Evolutionary conservation across 2,797 vertebrate species (phyloP), one percentile per base, ranked within the genome.

Genomic region (Euphonia xanthogaster): DNA sequence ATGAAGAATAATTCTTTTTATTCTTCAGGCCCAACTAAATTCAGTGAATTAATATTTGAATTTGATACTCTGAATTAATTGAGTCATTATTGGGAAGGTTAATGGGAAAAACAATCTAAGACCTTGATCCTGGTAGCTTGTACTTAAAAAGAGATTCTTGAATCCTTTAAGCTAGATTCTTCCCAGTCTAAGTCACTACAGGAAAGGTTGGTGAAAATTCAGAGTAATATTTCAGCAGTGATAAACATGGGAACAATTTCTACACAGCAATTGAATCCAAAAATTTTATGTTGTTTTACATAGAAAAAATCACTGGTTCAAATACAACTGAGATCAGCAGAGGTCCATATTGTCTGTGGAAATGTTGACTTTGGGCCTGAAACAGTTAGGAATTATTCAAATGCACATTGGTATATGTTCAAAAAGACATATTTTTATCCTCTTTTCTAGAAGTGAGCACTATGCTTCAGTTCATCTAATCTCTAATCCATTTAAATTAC

Each of bases 41-140:
- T 53, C 68, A 50, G 22, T 77, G 37, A 72, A 74, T 91, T 95
- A 88, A 67, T 93, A 80, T 80, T 89, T 93, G 57, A 91, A 91
- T 77, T 91, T 86, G 45, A 21, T 88, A 80, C 61, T 94, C 68
- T 67, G 68, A 79, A 86, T 71, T 89, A 86, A 82, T 74, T 82
- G 82, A 94, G 28, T 76, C 50, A 75, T 68, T 35, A 47, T 74
- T 71, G 58, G 7, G 21, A 83, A 88, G 7, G 51, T 62, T 47
- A 90, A 50, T 74, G 65, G 42, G 33, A 88, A 90, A 39, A 81
- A 47, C 18, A 66, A 15, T 37, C 45, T 68, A 76, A 77, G 58
- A 24, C 8, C 27, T 74, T 47, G 54, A 40, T 78, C n/a, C 42
- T 78, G 11, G 14, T 75, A 18, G 18, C 42, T 61, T 75, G 9